Evolutionary conservation across 1,140 invertebrate species (phyloP), one percentile per base, ranked within the genome.

Genomic region (Zaprionus camerounensis): DNA sequence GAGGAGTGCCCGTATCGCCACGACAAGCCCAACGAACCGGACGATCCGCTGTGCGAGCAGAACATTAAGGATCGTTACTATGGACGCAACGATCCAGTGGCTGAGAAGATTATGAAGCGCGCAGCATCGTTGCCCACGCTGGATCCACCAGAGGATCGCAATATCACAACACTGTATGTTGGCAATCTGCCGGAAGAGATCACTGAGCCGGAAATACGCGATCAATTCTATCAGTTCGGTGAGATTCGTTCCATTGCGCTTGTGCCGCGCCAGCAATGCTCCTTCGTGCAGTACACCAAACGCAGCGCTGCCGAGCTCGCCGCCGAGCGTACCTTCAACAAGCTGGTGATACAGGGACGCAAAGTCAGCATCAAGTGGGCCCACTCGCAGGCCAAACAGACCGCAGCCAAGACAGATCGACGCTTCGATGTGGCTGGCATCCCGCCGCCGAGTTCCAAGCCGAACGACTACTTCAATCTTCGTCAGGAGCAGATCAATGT

Each of bases 1-100:
- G 99, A 99, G 94, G 99, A 99, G 92, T 99, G 99, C 94, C 99
- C 99, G 0, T 99, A 99, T 93, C 95, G 99, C 22, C 99, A 99
- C 91, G 99, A 99, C 92, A 99, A 99, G 91, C 99, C 99, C 2
- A 99, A 98, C 20, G 99, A 99, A 94, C 99, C 99, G 1, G 99
- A 99, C 94, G 99, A 99, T 94, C 99, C 99, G 9, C 93, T 99
- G 3, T 98, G 98, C 15, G 98, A 99, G 94, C 99, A 99, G 92
- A 99, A 99, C 92, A 99, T 99, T 65, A 99, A 99, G 92, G 99
- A 99, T 94, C 94, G 96, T 92, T 99, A 99, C 92, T 99, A 99
- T 94, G 99, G 99, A 51, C 96, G 97, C 0, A 99, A 99, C 93
- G 99, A 99, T 94, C 99, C 99, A 2, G 99, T 99, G 5, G 99